These are phyloP conservation scores for Solea solea DNA, from an alignment of 2,113 vertebrate genomes.

Conservation along the genomic window DNA sequence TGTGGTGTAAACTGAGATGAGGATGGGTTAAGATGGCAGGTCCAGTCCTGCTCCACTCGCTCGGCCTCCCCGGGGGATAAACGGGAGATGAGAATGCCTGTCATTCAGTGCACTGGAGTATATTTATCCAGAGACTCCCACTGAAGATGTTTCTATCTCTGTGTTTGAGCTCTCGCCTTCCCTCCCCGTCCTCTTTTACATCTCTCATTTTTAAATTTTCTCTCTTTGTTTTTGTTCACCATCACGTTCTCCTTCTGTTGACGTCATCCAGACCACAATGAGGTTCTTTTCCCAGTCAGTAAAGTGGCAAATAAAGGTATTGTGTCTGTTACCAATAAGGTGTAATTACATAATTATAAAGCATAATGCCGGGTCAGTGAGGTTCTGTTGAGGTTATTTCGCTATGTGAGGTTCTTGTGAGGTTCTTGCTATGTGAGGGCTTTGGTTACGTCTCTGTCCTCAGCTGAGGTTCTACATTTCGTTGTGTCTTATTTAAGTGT, in stretches of 20 bases:
- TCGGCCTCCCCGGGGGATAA: conserved; percentile 42
- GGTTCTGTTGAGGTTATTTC: too few relatives aligned
- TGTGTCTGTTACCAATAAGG: too few relatives aligned
- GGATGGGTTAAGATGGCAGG: conserved; percentile 68
- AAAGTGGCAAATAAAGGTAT: too few relatives aligned
- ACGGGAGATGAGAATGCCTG: conserved; percentile 59
- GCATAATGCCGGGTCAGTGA: too few relatives aligned
- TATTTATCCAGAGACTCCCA: conserved; percentile 60
- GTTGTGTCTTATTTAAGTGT: too few relatives aligned
- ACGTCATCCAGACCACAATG: background rate
- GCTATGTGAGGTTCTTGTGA: too few relatives aligned
- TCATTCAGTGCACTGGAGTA: conserved; percentile 56
- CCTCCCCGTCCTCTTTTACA: conserved; percentile 31
- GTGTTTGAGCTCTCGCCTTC: conserved; percentile 24
- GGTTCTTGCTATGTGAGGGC: too few relatives aligned
- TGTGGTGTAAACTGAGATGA: conserved; percentile 56
- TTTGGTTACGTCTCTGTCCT: too few relatives aligned
- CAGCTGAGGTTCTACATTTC: too few relatives aligned
- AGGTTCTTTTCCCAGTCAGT: too few relatives aligned
- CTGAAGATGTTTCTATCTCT: conserved; percentile 18
- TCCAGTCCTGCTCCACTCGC: conserved; percentile 36
- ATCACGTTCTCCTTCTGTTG: background rate
- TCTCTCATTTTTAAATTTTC: conserved; percentile 46
- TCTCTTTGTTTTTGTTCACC: background rate
- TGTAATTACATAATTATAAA: too few relatives aligned